Evolutionary conservation across 2,113 vertebrate species (phyloP).

Genomic region (Callionymus lyra): DNA sequence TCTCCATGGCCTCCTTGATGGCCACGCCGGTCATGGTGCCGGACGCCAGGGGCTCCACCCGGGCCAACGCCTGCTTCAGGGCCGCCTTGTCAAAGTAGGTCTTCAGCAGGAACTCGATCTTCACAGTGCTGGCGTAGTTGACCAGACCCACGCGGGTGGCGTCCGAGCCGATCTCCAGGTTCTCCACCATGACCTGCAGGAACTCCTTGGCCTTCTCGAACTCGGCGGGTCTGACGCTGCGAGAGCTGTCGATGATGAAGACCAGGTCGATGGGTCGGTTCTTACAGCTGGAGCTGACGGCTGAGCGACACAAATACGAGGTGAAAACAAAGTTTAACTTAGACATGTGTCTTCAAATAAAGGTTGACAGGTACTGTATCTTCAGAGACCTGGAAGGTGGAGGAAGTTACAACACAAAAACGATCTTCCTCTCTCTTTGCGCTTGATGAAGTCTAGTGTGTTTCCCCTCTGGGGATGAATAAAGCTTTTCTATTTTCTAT

Average conservation of each 20-base stretch:
- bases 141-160: slow-evolving; percentile 79
- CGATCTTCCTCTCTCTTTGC: no score
- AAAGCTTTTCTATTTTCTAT: no score
- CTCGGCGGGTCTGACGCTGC: slow-evolving; percentile 80
- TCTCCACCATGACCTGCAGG: slow-evolving; percentile 78
- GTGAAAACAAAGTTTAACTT: background rate
- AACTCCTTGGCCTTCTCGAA: slow-evolving; percentile 90
- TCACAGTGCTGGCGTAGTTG: slow-evolving; percentile 89
- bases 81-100: slow-evolving; percentile 68
- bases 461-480: no score
- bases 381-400: no score
- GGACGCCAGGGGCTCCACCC: slow-evolving; percentile 75
- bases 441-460: no score
- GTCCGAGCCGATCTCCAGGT: slow-evolving; percentile 68
- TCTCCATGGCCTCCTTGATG: slow-evolving; percentile 79
- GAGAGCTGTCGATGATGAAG: slow-evolving; percentile 90
- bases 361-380: no score
- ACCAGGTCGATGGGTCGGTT: slow-evolving; percentile 85
- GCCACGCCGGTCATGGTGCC: slow-evolving; percentile 94
- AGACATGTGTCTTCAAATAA: no score
- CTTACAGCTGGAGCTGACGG: slow-evolving; percentile 64
- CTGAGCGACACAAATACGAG: slow-evolving; percentile 32
- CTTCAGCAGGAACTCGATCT: slow-evolving; percentile 79
- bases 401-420: no score
- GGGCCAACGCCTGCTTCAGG: slow-evolving; percentile 74